A percentile compares a stretch with the other conserved stretches of the same genome.
phyloP scores from a whole-genome alignment of 2,113 vertebrate species.

The Furnarius figulus region DNA sequence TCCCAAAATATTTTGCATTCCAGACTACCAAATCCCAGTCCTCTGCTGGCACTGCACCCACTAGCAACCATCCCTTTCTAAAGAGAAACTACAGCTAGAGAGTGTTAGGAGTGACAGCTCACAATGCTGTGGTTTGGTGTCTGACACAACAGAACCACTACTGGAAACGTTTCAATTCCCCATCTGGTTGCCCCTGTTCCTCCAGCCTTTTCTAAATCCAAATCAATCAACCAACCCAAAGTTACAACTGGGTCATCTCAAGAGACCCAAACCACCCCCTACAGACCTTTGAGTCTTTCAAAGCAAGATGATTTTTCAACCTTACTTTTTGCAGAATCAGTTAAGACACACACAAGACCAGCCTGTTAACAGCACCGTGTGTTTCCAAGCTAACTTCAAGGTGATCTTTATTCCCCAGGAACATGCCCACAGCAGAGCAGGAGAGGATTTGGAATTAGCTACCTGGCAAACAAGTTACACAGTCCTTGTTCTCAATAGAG shows the following conservation, averaged over 20 bases:
- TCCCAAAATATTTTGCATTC: not conserved
- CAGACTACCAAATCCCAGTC: not conserved
- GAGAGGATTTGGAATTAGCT: not conserved
- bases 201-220: not conserved
- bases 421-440: not conserved
- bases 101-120: not conserved
- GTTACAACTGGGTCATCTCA: not conserved
- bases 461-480: conserved; percentile 26
- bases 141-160: not conserved
- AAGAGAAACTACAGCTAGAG: not conserved
- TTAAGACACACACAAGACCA: not conserved
- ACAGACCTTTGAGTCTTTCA: fast-evolving
- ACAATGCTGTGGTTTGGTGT: not conserved
- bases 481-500: not conserved
- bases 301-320: not conserved
- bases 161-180: not conserved
- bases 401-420: not conserved
- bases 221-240: not conserved
- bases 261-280: not conserved
- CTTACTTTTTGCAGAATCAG: not conserved
- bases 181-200: not conserved
- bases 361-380: not conserved
- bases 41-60: not conserved
- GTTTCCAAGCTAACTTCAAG: not conserved
- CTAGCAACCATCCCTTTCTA: not conserved